Conservation (phyloP, 2,888 invertebrate genomes). For the Drosophila setosimentum region DNA sequence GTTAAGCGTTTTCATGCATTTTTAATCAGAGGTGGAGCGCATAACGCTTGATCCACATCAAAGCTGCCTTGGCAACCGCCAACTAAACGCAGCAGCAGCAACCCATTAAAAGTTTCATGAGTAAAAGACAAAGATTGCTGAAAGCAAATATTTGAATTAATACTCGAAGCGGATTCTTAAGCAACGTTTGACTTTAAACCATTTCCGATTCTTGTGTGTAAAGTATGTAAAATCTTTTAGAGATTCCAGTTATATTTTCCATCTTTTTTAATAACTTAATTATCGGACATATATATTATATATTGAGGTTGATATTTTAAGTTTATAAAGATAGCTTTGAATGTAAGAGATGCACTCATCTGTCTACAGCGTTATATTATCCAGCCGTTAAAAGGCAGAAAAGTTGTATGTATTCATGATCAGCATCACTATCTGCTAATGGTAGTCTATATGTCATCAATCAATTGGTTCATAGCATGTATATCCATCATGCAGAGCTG, state of each 20-base stretch:
- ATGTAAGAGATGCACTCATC: not conserved
- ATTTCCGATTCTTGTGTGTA: not conserved
- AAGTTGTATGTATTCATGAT: not conserved
- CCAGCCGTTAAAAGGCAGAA: not conserved
- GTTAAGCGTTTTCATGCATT: slow-evolving; percentile 60
- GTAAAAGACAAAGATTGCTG: slow-evolving; percentile 10
- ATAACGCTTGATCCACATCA: slow-evolving; percentile 33
- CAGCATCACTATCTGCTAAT: not conserved
- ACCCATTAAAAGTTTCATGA: slow-evolving; percentile 33
- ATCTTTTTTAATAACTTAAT: no score
- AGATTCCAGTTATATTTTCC: no score
- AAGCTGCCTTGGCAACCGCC: slow-evolving; percentile 12
- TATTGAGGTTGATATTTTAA: not conserved
- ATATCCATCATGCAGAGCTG: not conserved
- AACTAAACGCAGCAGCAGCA: not conserved
- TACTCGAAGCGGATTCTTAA: not conserved
- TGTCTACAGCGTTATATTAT: not conserved
- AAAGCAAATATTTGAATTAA: not conserved
- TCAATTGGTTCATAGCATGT: not conserved
- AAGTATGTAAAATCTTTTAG: not conserved
- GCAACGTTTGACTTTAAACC: not conserved
- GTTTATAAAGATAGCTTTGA: not conserved
- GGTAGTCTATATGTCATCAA: not conserved
- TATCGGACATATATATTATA: not conserved
- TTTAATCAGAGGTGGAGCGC: slow-evolving; percentile 50